Evolutionary conservation across 53 echinoderm and acorn worm genomes (phyloP).

Genomic region (Luidia sarsii): DNA sequence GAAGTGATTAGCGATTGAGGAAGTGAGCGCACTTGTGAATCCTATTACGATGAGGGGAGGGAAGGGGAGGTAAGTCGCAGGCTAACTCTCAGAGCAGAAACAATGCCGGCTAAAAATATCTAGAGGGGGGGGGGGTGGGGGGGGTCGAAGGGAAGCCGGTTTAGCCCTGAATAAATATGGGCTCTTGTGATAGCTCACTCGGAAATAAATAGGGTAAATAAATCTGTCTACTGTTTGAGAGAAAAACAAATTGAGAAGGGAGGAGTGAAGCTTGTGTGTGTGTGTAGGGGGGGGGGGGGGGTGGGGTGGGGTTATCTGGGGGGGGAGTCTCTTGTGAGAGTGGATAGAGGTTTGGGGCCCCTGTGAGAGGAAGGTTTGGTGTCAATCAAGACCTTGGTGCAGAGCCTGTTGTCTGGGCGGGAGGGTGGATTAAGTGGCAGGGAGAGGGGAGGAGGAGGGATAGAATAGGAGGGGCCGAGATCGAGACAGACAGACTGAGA

Average conservation of each 20-base stretch:
- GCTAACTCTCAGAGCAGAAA: too few relatives aligned
- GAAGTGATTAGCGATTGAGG: too few relatives aligned
- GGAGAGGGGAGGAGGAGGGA: too few relatives aligned
- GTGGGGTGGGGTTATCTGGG: neutral
- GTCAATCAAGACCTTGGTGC: neutral
- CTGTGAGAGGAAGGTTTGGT: neutral
- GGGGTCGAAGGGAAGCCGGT: too few relatives aligned
- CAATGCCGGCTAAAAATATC: too few relatives aligned
- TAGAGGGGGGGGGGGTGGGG: too few relatives aligned
- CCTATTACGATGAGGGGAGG: too few relatives aligned
- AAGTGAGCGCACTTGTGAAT: too few relatives aligned
- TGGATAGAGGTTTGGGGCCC: neutral
- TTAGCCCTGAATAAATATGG: neutral
- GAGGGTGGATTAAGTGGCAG: too few relatives aligned
- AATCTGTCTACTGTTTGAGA: neutral
- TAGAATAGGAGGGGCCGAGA: too few relatives aligned
- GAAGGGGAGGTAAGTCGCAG: too few relatives aligned
- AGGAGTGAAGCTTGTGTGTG: neutral
- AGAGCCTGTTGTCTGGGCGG: neutral
- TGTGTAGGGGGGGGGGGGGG: neutral
- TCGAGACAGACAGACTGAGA: too few relatives aligned
- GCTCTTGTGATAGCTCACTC: conserved; percentile 15
- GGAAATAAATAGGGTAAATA: conserved; percentile 39
- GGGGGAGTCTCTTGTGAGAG: neutral
- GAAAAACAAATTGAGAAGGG: neutral